These are phyloP conservation scores for Drosophila formosana DNA, from an alignment of 2,888 invertebrate genomes.

Conservation along the genomic window DNA sequence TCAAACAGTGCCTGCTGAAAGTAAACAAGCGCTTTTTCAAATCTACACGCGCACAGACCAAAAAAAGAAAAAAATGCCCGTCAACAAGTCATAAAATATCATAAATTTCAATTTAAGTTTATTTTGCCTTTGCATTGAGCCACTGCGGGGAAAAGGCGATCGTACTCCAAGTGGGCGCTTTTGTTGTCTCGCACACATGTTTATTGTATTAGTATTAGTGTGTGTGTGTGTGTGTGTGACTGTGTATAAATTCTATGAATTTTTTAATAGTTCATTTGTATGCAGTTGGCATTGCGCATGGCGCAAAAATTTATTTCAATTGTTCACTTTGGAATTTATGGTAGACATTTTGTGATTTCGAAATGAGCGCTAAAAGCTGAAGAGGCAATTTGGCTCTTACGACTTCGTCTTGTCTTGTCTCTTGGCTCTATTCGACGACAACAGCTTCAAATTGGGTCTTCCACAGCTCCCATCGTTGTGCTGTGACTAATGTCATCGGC, in stretches of 20 bases:
- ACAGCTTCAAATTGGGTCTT: slow-evolving; percentile 47
- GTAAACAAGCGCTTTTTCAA: slow-evolving; percentile 61
- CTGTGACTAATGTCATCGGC: slow-evolving; percentile 75
- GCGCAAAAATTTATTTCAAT: slow-evolving; percentile 83
- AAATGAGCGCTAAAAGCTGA: slow-evolving; percentile 67
- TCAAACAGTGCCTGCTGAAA: slow-evolving; percentile 61
- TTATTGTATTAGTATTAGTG: not conserved
- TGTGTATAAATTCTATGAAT: slow-evolving; percentile 80
- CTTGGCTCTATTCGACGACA: slow-evolving; percentile 15
- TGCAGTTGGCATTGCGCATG: slow-evolving; percentile 79
- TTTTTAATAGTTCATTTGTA: slow-evolving; percentile 82
- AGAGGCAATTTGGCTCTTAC: slow-evolving; percentile 50
- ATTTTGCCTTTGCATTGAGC: slow-evolving; percentile 66
- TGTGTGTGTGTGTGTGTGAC: slow-evolving; percentile 23
- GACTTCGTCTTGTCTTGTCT: slow-evolving; percentile 13
- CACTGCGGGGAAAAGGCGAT: slow-evolving; percentile 5
- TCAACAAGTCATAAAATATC: slow-evolving; percentile 82
- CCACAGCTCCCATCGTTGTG: slow-evolving; percentile 40
- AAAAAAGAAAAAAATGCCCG: slow-evolving; percentile 52
- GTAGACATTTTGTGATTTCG: slow-evolving; percentile 82
- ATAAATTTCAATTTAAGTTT: slow-evolving; percentile 81
- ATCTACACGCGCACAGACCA: slow-evolving; percentile 28
- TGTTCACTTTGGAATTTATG: slow-evolving; percentile 82
- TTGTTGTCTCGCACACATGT: slow-evolving; percentile 40
- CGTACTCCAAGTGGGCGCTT: slow-evolving; percentile 71